A percentile compares a stretch with the other conserved stretches of the same genome.
Evolutionary conservation across 1,140 invertebrate genomes (phyloP).

Genomic region (Leptoteleia sp.): DNA sequence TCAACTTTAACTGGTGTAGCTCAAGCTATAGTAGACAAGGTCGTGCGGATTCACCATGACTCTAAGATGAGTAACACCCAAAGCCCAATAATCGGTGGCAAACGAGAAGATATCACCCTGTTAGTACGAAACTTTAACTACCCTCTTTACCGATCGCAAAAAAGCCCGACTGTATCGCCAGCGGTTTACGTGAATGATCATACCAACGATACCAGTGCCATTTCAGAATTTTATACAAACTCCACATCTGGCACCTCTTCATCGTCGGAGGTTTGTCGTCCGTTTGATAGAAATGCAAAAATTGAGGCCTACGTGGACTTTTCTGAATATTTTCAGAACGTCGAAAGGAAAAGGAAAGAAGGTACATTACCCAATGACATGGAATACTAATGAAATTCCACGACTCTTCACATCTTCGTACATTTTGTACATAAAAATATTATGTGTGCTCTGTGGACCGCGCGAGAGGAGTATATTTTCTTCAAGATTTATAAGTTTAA

Average conservation of each 20-base stretch:
- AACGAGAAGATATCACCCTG: conserved; percentile 91
- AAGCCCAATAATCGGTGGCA: conserved; percentile 79
- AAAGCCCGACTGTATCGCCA: conserved; percentile 79
- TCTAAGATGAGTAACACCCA: conserved; percentile 86
- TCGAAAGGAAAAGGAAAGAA: conserved; percentile 84
- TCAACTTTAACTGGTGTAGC: conserved; percentile 90
- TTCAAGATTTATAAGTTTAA: no score
- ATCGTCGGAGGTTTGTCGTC: conserved; percentile 80
- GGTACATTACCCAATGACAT: conserved; percentile 83
- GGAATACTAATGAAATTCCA: conserved; percentile 66
- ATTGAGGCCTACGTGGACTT: conserved; percentile 94
- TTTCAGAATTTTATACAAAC: conserved; percentile 71
- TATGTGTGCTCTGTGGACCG: no score
- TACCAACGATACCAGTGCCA: conserved; percentile 68
- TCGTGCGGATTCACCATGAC: conserved; percentile 91
- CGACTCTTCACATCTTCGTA: no score
- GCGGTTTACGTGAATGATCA: conserved; percentile 61
- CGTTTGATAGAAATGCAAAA: conserved; percentile 82
- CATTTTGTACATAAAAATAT: no score
- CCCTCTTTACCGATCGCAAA: conserved; percentile 85
- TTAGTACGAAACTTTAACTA: conserved; percentile 94
- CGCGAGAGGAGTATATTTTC: no score
- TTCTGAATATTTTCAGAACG: conserved; percentile 88
- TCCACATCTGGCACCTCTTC: conserved; percentile 76
- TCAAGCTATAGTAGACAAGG: conserved; percentile 93